phyloP scores from a whole-genome alignment of 2,888 invertebrate genomes.

The Ypsolopha sequella region DNA sequence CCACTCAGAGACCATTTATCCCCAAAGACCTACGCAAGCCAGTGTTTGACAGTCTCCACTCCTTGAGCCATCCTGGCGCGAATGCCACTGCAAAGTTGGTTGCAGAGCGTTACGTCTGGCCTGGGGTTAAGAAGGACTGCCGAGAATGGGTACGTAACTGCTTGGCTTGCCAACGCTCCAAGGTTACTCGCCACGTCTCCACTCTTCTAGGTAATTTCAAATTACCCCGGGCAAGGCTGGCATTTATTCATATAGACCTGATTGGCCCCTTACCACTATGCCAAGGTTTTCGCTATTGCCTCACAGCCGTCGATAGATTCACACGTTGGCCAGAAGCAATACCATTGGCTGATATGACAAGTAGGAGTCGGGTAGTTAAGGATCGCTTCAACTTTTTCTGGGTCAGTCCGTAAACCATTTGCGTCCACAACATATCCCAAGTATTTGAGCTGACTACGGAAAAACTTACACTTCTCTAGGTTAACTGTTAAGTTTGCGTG shows the following conservation, averaged over 20 bases:
- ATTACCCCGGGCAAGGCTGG: neutral
- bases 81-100: neutral
- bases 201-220: neutral
- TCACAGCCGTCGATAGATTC: too few species aligned
- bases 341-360: too few species aligned
- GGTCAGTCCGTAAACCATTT: too few species aligned
- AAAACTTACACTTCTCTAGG: too few species aligned
- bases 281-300: too few species aligned
- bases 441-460: too few species aligned
- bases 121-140: too few species aligned
- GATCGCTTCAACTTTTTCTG: too few species aligned
- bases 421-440: too few species aligned
- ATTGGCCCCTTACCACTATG: neutral
- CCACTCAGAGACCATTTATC: constrained; percentile 1
- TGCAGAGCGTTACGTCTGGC: constrained; percentile 1
- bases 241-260: neutral
- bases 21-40: constrained; percentile 9
- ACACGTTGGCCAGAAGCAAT: too few species aligned
- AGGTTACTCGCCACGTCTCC: constrained; percentile 1
- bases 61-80: neutral
- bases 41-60: constrained; percentile 17
- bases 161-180: neutral
- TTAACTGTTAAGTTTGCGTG: too few species aligned
- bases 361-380: too few species aligned
- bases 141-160: neutral